Base-by-base conservation (phyloP, 2,888 invertebrate genomes). In the Achlya flavicornis region DNA sequence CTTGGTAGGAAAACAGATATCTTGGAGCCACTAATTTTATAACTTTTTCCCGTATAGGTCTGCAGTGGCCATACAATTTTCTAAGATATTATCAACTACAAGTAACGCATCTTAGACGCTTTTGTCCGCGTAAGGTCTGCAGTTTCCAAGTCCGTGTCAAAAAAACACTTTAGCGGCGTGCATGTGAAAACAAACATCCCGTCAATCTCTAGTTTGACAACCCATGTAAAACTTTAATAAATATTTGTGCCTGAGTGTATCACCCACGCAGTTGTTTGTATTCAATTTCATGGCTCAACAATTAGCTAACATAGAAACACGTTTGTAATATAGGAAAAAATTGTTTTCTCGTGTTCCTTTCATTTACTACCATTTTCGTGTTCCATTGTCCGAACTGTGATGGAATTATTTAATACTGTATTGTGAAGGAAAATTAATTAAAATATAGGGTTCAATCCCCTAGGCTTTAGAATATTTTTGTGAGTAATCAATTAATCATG, bases 261-360 rank as follows among this genome's bases (percentile, higher is more conserved):
- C 60, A 43, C 61, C 66, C 43, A 33, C 61, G 63, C 53, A 8
- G 8, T 19, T 53, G 76, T 79, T 77, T 76, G 71, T 73, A 77
- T 82, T 79, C 70, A 79, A 75, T 86, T 81, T 83, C 82, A 83
- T 74, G 79, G 76, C 69, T 73, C 74, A 68, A 80, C 82, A 85
- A 86, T 86, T 83, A 82, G 76, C 77, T 73, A 81, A 82, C 77
- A 77, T 76, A 72, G 66, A 65, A 67, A 62, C 65, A 66, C 80
- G 81, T 86, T 82, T 80, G 78, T 79, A 78, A 71, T 53, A 53
- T 1, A 53, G 53, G 19, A 16, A 48, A 60, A 64, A 64, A 53
- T 19, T 19, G n/a, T 53, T 53, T 48, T 48, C 48, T 48, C 48
- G 5, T 48, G 16, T 48, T 48, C 48, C 46, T 46, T 46, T 46